Base-by-base conservation (phyloP, 2,888 invertebrate species). In the Cataglyphis cursor region DNA sequence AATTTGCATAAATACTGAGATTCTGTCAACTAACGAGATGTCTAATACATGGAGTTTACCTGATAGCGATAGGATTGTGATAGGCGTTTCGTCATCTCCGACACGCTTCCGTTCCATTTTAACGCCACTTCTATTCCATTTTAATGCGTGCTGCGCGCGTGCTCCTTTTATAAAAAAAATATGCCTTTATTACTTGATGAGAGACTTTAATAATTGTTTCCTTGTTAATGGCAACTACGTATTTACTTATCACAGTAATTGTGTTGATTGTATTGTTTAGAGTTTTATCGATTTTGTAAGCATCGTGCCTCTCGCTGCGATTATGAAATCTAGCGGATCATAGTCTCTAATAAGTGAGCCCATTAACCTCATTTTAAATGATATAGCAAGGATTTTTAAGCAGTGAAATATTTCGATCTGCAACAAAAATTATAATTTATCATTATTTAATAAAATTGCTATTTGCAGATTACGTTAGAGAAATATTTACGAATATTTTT, bases 321-420 rank as follows among this genome's bases (percentile, higher is more conserved):
- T 61, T 74, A 74, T 74, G 44, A 51, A 74, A 62, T 44, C 41
- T 31, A 74, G 44, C 44, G 73, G 21, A 61, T 73, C 73, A 24
- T 44, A 74, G 44, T 28, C 62, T 41, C 31, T 38, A 38, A 38
- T 38, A 62, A 74, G 44, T 44, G 61, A 31, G 28, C 31, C 24
- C 48, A 61, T 74, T 75, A 74, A 81, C 35, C 80, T 73, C 38
- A n/a, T 81, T 74, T 38, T 44, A 80, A 73, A 41, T 31, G 59
- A 73, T 35, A 51, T 48, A 28, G 31, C 31, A 8, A 28, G 28
- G 44, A 74, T 61, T 35, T 15, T 1, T 35, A 12, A 18, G 31
- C 15, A 18, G n/a, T 31, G 21, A 12, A 70, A 54, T 59, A 66
- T 41, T n/a, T 48, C 6, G n/a, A 24, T 59, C 31, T 59, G 28